Evolutionary conservation across 1,140 invertebrate genomes (phyloP).

Genomic region (Temnothorax curvispinosus): DNA sequence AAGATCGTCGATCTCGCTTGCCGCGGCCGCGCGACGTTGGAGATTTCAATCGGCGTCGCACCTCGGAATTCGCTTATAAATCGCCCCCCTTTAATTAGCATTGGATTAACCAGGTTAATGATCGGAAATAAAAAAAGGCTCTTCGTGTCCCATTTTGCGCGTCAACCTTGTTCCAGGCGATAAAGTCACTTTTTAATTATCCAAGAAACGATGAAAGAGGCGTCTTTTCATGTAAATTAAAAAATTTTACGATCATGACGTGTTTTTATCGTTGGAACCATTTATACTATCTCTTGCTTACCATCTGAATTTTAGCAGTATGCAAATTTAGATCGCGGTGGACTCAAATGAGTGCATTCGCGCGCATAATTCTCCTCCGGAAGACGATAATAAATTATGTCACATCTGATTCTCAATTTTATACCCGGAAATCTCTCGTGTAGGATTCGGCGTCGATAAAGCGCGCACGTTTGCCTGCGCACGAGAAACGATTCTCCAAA

Average conservation of each 20-base stretch:
- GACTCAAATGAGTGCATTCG: background rate
- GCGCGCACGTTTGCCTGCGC: background rate
- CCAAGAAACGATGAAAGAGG: background rate
- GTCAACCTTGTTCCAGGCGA: background rate
- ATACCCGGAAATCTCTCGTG: background rate
- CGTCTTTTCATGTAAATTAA: background rate
- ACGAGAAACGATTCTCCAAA: background rate
- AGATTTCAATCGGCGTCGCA: conserved; percentile 37
- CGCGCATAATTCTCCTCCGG: background rate
- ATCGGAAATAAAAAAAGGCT: conserved; percentile 7
- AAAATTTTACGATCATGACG: background rate
- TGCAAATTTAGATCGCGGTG: background rate
- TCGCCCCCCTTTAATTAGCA: conserved; percentile 30
- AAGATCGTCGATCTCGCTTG: conserved; percentile 41
- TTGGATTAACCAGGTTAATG: conserved; percentile 40
- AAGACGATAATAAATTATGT: background rate
- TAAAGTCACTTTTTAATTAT: background rate
- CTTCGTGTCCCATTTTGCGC: background rate
- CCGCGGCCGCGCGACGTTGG: background rate
- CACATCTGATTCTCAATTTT: background rate
- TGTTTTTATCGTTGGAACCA: background rate
- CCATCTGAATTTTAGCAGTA: background rate
- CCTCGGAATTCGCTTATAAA: conserved; percentile 24
- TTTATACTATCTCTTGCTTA: background rate
- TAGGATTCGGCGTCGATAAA: background rate